Evolutionary conservation across 2,888 invertebrate species (phyloP), one percentile per base, ranked within the genome.

Genomic region (Phalangium opilio): DNA sequence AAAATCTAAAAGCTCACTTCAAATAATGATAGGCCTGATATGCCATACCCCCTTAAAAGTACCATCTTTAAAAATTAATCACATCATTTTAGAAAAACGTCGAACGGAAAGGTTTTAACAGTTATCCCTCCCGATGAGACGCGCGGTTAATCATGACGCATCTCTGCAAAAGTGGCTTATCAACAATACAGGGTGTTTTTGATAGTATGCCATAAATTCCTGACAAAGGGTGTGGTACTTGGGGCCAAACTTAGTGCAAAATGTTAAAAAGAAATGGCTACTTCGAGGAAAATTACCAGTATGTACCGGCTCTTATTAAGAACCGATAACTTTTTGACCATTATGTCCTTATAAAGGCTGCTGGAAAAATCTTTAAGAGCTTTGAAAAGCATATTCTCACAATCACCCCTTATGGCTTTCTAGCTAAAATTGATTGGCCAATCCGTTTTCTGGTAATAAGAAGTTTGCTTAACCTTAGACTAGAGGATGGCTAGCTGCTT

Each of bases 71-170:
- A 40, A 40, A 40, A 21, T 20, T 20, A 38, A 18, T 38, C 15
- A 38, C 21, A 40, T 40, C 41, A 40, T 40, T 38, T 38, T 38
- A 18, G 38, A 10, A 38, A 10, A 38, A n/a, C n/a, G n/a, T n/a
- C n/a, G n/a, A n/a, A n/a, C n/a, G n/a, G n/a, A n/a, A n/a, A n/a
- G n/a, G n/a, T n/a, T n/a, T n/a, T n/a, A n/a, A n/a, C n/a, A n/a
- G n/a, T n/a, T n/a, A n/a, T n/a, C n/a, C n/a, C n/a, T n/a, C n/a
- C n/a, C n/a, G n/a, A n/a, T n/a, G n/a, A n/a, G n/a, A n/a, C n/a
- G n/a, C n/a, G n/a, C n/a, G n/a, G n/a, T n/a, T n/a, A n/a, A n/a
- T n/a, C n/a, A n/a, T n/a, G n/a, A n/a, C n/a, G n/a, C n/a, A n/a
- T n/a, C n/a, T n/a, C n/a, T n/a, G n/a, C n/a, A n/a, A n/a, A n/a